Conservation (phyloP, 1,140 invertebrate genomes). For the Pectinophora gossypiella region DNA sequence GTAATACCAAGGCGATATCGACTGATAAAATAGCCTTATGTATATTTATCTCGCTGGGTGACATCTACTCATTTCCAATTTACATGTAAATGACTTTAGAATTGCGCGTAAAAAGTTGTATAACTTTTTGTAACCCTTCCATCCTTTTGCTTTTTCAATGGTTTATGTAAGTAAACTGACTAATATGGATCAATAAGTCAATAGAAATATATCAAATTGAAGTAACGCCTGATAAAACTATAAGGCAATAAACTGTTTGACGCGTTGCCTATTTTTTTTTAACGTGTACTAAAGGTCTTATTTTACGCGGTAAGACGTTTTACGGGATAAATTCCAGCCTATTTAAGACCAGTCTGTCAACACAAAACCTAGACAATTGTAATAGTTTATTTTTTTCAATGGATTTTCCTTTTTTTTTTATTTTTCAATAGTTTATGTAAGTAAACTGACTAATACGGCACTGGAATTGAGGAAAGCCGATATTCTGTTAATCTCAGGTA, state of each 20-base stretch:
- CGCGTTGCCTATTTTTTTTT: too few species aligned
- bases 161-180: background rate
- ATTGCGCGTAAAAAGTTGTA: background rate
- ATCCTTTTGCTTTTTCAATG: background rate
- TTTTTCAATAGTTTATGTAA: background rate
- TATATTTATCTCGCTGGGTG: constrained; percentile 1
- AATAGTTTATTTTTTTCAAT: too few species aligned
- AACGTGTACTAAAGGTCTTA: too few species aligned
- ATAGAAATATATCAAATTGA: too few species aligned
- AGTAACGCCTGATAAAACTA: too few species aligned
- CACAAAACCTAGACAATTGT: too few species aligned
- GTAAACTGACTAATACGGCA: background rate
- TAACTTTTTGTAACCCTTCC: background rate
- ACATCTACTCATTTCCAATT: constrained; percentile 17
- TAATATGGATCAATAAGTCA: background rate
- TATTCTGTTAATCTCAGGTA: too few species aligned
- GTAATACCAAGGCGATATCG: constrained; percentile 20
- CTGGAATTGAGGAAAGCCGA: too few species aligned
- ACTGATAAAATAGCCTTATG: background rate
- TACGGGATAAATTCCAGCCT: too few species aligned
- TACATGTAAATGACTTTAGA: constrained; percentile 19
- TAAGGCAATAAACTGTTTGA: too few species aligned
- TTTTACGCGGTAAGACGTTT: too few species aligned
- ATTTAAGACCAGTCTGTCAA: too few species aligned
- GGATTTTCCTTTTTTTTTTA: background rate